phyloP scores from a whole-genome alignment of 2,888 invertebrate species.

The Yponomeuta evonymella region DNA sequence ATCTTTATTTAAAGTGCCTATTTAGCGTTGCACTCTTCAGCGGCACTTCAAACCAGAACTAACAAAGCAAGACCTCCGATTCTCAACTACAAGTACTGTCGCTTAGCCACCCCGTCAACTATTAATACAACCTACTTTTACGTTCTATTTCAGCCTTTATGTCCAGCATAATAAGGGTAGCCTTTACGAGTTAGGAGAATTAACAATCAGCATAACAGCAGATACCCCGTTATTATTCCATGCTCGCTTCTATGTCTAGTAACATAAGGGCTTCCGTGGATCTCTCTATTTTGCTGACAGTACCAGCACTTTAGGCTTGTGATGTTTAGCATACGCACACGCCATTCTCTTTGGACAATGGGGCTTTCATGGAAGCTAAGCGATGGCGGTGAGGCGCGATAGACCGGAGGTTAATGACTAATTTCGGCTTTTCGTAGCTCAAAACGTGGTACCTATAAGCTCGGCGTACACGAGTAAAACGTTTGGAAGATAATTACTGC shows the following conservation, averaged over 20 bases:
- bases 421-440: neutral
- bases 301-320: slow-evolving; percentile 6
- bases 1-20: slow-evolving; percentile 12
- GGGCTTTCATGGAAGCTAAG: slow-evolving; percentile 46
- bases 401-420: slow-evolving; percentile 25
- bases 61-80: neutral
- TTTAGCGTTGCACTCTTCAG: slow-evolving; percentile 15
- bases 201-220: too few species aligned
- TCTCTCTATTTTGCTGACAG: neutral
- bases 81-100: neutral
- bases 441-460: too few species aligned
- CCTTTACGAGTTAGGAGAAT: neutral
- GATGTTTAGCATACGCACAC: slow-evolving; percentile 15
- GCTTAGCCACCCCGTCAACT: neutral
- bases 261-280: neutral
- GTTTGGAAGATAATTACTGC: too few species aligned
- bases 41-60: neutral
- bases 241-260: neutral
- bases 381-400: slow-evolving; percentile 31
- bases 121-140: neutral
- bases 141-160: neutral
- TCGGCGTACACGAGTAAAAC: too few species aligned
- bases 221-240: neutral
- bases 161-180: neutral
- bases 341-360: slow-evolving; percentile 34